These are phyloP conservation scores for Loris lydekkerianus DNA, from an alignment of 2,797 vertebrate genomes.

Conservation along the genomic window DNA sequence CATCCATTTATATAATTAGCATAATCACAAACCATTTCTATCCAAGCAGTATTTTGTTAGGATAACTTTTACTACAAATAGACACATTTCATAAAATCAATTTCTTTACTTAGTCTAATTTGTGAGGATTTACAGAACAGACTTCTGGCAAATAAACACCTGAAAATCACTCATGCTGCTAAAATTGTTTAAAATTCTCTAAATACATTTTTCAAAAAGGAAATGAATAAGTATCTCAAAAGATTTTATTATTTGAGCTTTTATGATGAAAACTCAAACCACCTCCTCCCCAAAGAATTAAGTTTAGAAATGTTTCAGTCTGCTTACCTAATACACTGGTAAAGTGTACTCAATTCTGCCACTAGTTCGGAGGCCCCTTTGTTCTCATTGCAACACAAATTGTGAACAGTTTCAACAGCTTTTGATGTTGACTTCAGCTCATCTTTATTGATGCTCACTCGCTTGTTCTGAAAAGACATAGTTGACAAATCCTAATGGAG, in stretches of 20 bases:
- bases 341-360: constrained; percentile 97
- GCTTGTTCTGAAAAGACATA: constrained; percentile 93
- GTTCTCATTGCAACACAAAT: constrained; percentile 98
- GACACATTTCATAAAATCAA: neutral
- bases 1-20: neutral
- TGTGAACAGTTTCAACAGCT: constrained; percentile 98
- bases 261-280: neutral
- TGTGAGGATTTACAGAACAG: neutral
- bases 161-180: neutral
- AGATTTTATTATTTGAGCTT: neutral
- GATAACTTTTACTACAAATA: neutral
- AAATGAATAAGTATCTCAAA: neutral
- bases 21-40: no score
- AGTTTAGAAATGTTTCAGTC: no score
- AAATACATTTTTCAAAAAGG: accelerated
- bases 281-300: no score
- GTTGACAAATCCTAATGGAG: accelerated
- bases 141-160: neutral
- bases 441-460: constrained; percentile 98
- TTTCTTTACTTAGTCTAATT: neutral
- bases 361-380: constrained; percentile 98
- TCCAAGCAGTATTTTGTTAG: neutral
- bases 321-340: constrained; percentile 97
- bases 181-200: neutral
- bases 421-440: constrained; percentile 98